Evolutionary conservation across 1,140 invertebrate species (phyloP), one percentile per base, ranked within the genome.

Genomic region (Bathynomus jamesi): DNA sequence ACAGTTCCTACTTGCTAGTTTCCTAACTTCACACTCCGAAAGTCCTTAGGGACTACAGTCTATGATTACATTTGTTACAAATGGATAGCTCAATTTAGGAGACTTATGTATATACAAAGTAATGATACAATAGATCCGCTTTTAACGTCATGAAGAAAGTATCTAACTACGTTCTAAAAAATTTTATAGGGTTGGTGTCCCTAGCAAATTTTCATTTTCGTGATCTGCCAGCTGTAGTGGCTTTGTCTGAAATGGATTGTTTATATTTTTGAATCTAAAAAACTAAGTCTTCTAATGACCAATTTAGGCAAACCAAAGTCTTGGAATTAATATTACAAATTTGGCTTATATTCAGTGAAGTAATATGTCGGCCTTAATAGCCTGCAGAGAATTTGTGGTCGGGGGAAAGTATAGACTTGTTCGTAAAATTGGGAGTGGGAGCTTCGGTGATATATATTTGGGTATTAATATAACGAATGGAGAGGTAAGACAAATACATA

Each of bases 381-480:
- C 67, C 65, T 76, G 75, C 70, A 72, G 76, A 72, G 90, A 92
- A 80, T 89, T 93, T 82, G 86, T 94, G 80, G 91, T 96, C 78
- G 92, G 90, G 78, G 88, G 88, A 78, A 96, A 96, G 84, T 99
- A 98, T 85, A 89, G 94, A 80, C 87, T 99, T 78, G 89, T 97
- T 79, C 87, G 96, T 78, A 98, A 97, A 87, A 98, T 99, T 80
- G 97, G 94, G 82, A 96, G 94, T 82, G 97, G 97, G 76, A 98
- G 95, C 4, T 99, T 99, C 84, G 97, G 97, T 81, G 96, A 99
- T 84, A 99, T 99, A 82, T 99, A 96, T 84, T 87, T 99, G 82
- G 78, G 78, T 30, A 78, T 78, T 31, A 78, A 78, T 71, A 77
- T 77, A 30, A 78, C 78, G 29, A 78, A 79, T 76, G 78, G 77